Evolutionary conservation across 2,113 vertebrate genomes (phyloP), one percentile per base, ranked within the genome.

Genomic region (Bubo scandiacus): DNA sequence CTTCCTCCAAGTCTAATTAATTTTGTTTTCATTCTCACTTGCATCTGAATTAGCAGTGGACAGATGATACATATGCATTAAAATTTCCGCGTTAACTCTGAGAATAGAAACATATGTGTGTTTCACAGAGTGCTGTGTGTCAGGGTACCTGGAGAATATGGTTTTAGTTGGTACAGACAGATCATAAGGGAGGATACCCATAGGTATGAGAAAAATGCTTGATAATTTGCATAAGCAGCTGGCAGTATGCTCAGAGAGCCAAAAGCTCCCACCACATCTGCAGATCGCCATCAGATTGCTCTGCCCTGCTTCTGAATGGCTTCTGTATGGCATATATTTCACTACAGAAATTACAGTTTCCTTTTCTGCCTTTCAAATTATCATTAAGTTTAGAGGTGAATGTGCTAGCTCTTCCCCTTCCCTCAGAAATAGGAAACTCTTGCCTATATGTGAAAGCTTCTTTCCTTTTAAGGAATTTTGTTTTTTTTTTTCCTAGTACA

Each of bases 161-260:
- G 61, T 29, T 94, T 95, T 90, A 65, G 74, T 80, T 81, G 38
- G 47, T 86, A 82, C 61, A 73, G 52, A 74, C 47, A 87, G 86
- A 96, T 93, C 66, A 63, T 79, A 96, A 92, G 72, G 57, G 84
- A 96, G 38, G 59, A 94, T 86, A 87, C 84, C 19, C 90, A 91
- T 10, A 93, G 88, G 71, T 94, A 78, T 49, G 75, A 90, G 63
- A 78, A 94, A 94, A 90, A 72, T 55, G 68, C 15, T 20, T 86
- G 43, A 30, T 92, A 55, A 97, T 97, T 95, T 97, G 77, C 90
- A 97, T 94, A 78, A 96, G 55, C 81, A 92, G 54, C 96, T 97
- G 92, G 52, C 63, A 75, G 42, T 45, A 55, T 52, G 51, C 84
- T 90, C 86, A 78, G 84, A 70, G 42, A 42, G 16, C 65, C 58